These are phyloP conservation scores for Dendrocopos noguchii DNA, from an alignment of 2,113 vertebrate species.

Conservation along the genomic window DNA sequence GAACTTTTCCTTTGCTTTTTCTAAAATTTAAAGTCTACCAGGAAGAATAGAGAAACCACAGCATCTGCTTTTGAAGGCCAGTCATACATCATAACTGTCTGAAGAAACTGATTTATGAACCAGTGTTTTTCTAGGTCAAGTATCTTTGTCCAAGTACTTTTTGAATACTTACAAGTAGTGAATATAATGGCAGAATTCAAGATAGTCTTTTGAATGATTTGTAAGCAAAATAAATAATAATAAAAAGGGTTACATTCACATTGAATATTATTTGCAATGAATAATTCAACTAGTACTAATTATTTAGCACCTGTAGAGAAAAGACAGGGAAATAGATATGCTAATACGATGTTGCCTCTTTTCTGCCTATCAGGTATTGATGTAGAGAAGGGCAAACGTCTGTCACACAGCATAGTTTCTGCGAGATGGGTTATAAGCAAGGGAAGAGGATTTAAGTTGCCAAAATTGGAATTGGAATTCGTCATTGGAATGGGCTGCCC, in stretches of 20 bases:
- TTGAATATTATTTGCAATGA: slow-evolving; percentile 74
- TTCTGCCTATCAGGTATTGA: slow-evolving; percentile 60
- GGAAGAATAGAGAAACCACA: background rate
- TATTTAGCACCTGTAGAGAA: slow-evolving; percentile 72
- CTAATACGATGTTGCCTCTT: slow-evolving; percentile 61
- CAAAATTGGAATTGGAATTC: too few relatives aligned
- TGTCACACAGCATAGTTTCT: slow-evolving; percentile 19
- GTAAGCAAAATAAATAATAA: slow-evolving; percentile 29
- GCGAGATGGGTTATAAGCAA: slow-evolving; percentile 40
- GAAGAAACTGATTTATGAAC: background rate
- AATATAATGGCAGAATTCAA: slow-evolving; percentile 38
- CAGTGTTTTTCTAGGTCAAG: background rate
- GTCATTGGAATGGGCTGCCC: too few relatives aligned
- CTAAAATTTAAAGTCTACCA: background rate
- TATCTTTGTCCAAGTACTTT: slow-evolving; percentile 21
- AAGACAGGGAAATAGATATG: slow-evolving; percentile 62
- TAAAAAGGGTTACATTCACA: slow-evolving; percentile 51
- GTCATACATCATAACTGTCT: background rate
- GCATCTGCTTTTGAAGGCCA: background rate
- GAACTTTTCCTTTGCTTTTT: background rate
- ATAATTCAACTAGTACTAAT: slow-evolving; percentile 72
- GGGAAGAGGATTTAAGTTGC: slow-evolving; percentile 7
- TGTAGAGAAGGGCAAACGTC: slow-evolving; percentile 39
- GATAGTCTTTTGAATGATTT: slow-evolving; percentile 52
- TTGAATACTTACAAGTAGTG: background rate